Base-by-base conservation (phyloP, 2,888 invertebrate species). In the Leucozona laternaria region DNA sequence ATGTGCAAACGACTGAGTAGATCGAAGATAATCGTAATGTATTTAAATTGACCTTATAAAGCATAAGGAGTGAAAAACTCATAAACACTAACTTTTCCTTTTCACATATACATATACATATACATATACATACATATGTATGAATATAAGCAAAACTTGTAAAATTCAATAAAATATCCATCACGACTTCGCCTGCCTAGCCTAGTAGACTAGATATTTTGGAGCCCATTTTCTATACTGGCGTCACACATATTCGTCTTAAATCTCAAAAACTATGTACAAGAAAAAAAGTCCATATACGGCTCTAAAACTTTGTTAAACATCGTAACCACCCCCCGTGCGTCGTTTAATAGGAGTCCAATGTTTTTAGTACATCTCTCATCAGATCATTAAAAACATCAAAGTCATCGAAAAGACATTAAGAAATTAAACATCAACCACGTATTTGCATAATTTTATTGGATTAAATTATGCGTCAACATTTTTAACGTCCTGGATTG, bases 371-470 rank as follows among this genome's bases (percentile, higher is more conserved):
- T n/a, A 2, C 7, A 34, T 48, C 8, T 31, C 45, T 28, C 20
- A 20, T 48, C 28, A 34, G 20, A 31, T 17, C 45, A 66, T 48
- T 48, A 34, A 66, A 17, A 64, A 11, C 25, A 48, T 45, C 10
- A 25, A 64, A 64, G 31, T 66, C 31, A 66, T 66, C 34, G 66
- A 48, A 66, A 34, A 48, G 8, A 31, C 66, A 66, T 66, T 66
- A 66, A 66, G 45, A 13, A 66, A 66, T 66, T 66, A 66, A 66
- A 34, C 20, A 64, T 64, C n/a, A 25, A 20, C 45, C 8, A 15
- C 25, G 4, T 17, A 66, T 66, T 66, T 48, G 66, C 66, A 66
- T 66, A 66, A 66, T 66, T 17, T 48, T 31, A 17, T 45, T 45
- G 31, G 17, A 48, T 15, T 48, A 31, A 48, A 64, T 45, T 31